phyloP scores from a whole-genome alignment of 1,140 invertebrate genomes.

The Artemia franciscana region DNA sequence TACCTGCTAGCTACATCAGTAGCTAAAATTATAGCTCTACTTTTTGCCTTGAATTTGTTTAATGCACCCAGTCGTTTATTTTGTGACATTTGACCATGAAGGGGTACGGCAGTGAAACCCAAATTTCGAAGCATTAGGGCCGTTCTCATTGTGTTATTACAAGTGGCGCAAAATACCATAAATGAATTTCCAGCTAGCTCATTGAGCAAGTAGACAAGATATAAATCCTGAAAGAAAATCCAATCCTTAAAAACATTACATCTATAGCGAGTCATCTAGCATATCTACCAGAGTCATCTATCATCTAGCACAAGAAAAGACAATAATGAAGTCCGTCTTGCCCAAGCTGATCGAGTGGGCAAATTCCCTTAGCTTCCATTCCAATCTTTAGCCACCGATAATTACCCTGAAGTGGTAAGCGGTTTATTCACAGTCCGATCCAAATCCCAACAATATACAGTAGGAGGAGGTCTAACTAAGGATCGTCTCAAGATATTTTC shows the following conservation, averaged over 20 bases:
- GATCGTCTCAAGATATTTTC: too few relatives aligned
- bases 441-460: too few relatives aligned
- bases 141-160: constrained; percentile 65
- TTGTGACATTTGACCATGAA: constrained; percentile 93
- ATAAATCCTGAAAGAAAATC: constrained; percentile 49
- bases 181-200: constrained; percentile 87
- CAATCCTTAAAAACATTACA: constrained; percentile 3
- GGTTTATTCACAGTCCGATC: too few relatives aligned
- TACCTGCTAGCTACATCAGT: constrained; percentile 93
- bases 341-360: too few relatives aligned
- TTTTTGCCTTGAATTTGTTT: constrained; percentile 78
- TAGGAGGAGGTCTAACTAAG: too few relatives aligned
- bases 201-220: constrained; percentile 85
- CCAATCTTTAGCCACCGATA: too few relatives aligned
- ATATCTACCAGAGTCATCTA: too few relatives aligned
- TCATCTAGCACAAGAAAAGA: too few relatives aligned
- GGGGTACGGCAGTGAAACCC: constrained; percentile 69
- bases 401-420: too few relatives aligned
- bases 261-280: neutral
- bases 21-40: constrained; percentile 65
- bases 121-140: constrained; percentile 68
- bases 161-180: constrained; percentile 91
- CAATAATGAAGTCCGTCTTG: too few relatives aligned
- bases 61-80: constrained; percentile 73
- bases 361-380: too few relatives aligned